phyloP scores from a whole-genome alignment of 1,140 invertebrate species.

The Metopolophium dirhodum region DNA sequence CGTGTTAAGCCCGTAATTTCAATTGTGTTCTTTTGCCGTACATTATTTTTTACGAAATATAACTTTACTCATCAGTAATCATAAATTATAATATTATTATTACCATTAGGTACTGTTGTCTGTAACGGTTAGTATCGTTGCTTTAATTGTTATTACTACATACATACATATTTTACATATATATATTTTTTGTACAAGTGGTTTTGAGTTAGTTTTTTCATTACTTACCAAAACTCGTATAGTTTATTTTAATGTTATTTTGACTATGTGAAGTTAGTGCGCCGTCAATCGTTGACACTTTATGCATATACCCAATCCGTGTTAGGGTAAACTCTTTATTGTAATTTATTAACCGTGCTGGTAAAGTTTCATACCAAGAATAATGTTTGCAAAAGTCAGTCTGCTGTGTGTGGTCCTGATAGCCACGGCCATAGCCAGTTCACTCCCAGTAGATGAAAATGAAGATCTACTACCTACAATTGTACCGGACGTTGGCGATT shows the following conservation, averaged over 20 bases:
- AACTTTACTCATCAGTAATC: background rate
- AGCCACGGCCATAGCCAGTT: background rate
- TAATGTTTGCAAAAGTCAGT: background rate
- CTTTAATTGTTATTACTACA: background rate
- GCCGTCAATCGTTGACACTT: background rate
- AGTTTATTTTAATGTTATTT: background rate
- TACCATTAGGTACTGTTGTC: background rate
- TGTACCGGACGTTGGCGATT: background rate
- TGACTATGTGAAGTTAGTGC: background rate
- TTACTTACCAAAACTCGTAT: background rate
- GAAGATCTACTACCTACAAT: background rate
- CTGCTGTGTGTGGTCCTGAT: background rate
- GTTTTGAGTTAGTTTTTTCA: background rate
- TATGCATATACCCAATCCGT: background rate
- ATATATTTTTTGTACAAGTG: background rate
- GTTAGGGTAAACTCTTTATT: background rate
- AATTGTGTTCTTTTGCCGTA: background rate
- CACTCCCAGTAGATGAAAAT: background rate
- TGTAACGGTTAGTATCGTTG: background rate
- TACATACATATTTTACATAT: background rate
- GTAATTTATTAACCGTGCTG: background rate
- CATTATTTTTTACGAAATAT: background rate
- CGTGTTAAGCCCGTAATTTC: background rate
- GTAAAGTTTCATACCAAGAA: background rate
- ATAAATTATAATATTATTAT: background rate